Conservation (phyloP, 2,888 invertebrate species). For the Xylophagus ater region DNA sequence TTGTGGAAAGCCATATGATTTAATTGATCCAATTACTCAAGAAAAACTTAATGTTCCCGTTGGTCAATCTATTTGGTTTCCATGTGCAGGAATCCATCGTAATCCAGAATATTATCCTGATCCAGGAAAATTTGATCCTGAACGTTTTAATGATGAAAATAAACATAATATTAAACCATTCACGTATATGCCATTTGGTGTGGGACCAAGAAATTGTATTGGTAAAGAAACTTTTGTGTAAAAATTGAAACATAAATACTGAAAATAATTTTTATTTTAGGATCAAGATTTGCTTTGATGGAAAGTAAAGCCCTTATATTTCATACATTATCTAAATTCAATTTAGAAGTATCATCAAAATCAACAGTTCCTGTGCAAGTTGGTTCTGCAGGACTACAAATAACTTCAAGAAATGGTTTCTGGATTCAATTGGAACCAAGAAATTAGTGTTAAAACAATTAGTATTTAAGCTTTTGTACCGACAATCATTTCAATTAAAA, state of each 20-base stretch:
- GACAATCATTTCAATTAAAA: too few species aligned
- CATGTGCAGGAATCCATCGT: conserved; percentile 40
- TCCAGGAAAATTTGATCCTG: conserved; percentile 47
- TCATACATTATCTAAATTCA: conserved; percentile 23
- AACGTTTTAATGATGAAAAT: conserved; percentile 47
- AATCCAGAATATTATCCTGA: conserved; percentile 44
- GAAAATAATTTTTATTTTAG: conserved; percentile 17
- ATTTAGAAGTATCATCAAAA: conserved; percentile 21
- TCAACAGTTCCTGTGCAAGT: conserved; percentile 24
- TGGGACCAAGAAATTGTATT: conserved; percentile 48
- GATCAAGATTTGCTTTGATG: conserved; percentile 25
- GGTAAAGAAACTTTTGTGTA: background rate
- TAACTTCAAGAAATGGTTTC: conserved; percentile 23
- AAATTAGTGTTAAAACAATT: too few species aligned
- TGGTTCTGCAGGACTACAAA: conserved; percentile 22
- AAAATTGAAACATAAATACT: too few species aligned
- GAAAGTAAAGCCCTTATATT: conserved; percentile 23
- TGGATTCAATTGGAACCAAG: conserved; percentile 27
- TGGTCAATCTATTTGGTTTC: conserved; percentile 30
- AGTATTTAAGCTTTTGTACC: too few species aligned
- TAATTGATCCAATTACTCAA: conserved; percentile 23
- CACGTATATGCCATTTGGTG: conserved; percentile 45
- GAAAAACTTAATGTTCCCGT: conserved; percentile 27
- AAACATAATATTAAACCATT: conserved; percentile 40
- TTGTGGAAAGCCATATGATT: conserved; percentile 43